A percentile compares a stretch with the other conserved stretches of the same genome.
These are phyloP conservation scores for Nerophis lumbriciformis DNA, from an alignment of 2,113 vertebrate species.

Conservation along the genomic window DNA sequence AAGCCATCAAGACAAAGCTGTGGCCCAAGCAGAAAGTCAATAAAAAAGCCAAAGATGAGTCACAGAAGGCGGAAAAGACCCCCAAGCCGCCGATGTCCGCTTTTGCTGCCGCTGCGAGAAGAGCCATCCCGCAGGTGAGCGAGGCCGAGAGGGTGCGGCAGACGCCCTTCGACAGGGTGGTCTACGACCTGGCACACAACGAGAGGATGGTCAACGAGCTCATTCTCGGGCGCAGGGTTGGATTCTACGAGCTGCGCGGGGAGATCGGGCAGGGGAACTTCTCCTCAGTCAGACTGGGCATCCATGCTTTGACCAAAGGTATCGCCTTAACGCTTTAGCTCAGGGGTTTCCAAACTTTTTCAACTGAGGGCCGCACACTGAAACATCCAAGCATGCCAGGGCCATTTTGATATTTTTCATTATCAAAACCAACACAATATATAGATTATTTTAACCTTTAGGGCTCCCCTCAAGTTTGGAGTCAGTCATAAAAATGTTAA, in stretches of 20 bases:
- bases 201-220: constrained; percentile 59
- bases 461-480: too few species aligned
- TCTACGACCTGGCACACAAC: constrained; percentile 71
- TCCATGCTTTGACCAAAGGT: constrained; percentile 75
- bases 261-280: constrained; percentile 74
- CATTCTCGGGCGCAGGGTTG: constrained; percentile 63
- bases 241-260: constrained; percentile 75
- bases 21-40: constrained; percentile 52
- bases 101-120: background rate
- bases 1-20: constrained; percentile 42
- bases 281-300: constrained; percentile 70
- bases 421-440: too few species aligned
- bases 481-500: too few species aligned
- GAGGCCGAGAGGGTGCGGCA: constrained; percentile 51
- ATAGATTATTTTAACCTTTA: too few species aligned
- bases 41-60: constrained; percentile 40
- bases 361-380: too few species aligned
- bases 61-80: constrained; percentile 17
- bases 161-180: constrained; percentile 61
- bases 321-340: background rate
- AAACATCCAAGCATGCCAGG: too few species aligned
- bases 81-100: background rate
- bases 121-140: constrained; percentile 34
- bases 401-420: too few species aligned
- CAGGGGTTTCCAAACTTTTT: too few species aligned